A percentile compares a stretch with the other conserved stretches of the same genome.
Evolutionary conservation across 2,113 vertebrate genomes (phyloP).

Genomic region (Hippocampus abdominalis): DNA sequence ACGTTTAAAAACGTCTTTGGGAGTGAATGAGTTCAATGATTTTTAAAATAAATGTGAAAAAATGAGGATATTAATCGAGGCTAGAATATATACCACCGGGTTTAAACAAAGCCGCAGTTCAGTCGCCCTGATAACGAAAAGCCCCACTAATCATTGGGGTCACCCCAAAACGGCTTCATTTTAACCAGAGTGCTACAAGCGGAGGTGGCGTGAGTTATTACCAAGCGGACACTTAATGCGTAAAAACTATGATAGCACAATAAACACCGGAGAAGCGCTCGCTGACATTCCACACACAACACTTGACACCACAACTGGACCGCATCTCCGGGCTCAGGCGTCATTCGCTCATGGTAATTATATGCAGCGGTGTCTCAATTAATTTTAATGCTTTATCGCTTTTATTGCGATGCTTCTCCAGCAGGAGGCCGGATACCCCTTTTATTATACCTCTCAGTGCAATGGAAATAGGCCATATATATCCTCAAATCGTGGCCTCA

Average conservation of each 20-base stretch:
- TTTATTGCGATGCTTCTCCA: not conserved
- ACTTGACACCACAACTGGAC: not conserved
- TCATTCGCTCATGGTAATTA: conserved; percentile 34
- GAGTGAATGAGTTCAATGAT: too few relatives aligned
- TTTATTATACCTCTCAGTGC: not conserved
- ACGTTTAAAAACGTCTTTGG: too few relatives aligned
- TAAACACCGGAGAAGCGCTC: not conserved
- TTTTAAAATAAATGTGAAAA: too few relatives aligned
- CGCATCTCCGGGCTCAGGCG: not conserved
- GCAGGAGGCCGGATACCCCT: not conserved
- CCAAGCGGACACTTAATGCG: not conserved
- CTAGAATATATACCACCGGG: too few relatives aligned
- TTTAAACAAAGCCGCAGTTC: too few relatives aligned
- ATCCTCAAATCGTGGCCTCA: not conserved
- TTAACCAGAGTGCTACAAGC: too few relatives aligned
- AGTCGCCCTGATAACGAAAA: too few relatives aligned
- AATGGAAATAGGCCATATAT: not conserved
- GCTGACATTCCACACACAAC: not conserved
- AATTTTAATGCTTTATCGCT: conserved; percentile 5
- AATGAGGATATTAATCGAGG: too few relatives aligned
- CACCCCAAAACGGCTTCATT: too few relatives aligned
- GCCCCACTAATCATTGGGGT: too few relatives aligned
- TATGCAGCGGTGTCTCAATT: conserved; percentile 18
- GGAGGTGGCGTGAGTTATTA: too few relatives aligned
- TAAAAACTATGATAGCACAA: too few relatives aligned